Evolutionary conservation across 2,797 vertebrate species (phyloP).

Genomic region (Acanthis flammea): DNA sequence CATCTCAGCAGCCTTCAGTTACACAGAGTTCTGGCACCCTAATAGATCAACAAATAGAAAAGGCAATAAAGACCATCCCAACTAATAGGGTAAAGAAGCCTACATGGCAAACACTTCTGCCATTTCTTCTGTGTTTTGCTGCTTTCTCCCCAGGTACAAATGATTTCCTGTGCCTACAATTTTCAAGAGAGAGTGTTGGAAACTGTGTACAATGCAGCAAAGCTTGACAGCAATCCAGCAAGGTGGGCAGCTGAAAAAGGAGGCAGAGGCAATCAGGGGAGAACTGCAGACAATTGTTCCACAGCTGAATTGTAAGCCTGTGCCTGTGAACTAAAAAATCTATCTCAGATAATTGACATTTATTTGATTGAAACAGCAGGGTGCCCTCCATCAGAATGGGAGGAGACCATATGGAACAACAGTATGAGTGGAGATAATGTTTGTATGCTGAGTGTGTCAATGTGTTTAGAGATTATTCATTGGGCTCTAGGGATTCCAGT

Average conservation of each 20-base stretch:
- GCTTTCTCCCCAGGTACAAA: conserved; percentile 16
- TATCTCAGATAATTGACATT: conserved; percentile 91
- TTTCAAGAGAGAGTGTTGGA: conserved; percentile 22
- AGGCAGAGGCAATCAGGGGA: conserved; percentile 29
- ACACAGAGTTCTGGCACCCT: not conserved
- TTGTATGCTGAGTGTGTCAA: conserved; percentile 83
- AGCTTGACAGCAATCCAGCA: not conserved
- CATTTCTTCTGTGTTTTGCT: not conserved
- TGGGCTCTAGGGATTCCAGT: conserved; percentile 80
- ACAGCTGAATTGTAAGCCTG: conserved; percentile 65
- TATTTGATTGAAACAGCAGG: conserved; percentile 90
- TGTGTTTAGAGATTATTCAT: conserved; percentile 85
- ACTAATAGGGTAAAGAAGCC: not conserved
- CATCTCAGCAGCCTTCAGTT: not conserved
- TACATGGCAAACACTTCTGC: not conserved
- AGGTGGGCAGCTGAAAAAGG: conserved; percentile 50
- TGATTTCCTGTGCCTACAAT: not conserved
- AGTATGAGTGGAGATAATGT: conserved; percentile 81
- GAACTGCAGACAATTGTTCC: conserved; percentile 62
- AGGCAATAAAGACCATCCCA: not conserved
- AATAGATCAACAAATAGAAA: conserved; percentile 21
- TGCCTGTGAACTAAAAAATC: conserved; percentile 76
- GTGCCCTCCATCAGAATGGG: conserved; percentile 83
- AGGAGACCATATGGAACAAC: conserved; percentile 86
- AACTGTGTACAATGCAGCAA: not conserved